Evolutionary conservation across 2,888 invertebrate species (phyloP).

Genomic region (Drosophila nigricruria): DNA sequence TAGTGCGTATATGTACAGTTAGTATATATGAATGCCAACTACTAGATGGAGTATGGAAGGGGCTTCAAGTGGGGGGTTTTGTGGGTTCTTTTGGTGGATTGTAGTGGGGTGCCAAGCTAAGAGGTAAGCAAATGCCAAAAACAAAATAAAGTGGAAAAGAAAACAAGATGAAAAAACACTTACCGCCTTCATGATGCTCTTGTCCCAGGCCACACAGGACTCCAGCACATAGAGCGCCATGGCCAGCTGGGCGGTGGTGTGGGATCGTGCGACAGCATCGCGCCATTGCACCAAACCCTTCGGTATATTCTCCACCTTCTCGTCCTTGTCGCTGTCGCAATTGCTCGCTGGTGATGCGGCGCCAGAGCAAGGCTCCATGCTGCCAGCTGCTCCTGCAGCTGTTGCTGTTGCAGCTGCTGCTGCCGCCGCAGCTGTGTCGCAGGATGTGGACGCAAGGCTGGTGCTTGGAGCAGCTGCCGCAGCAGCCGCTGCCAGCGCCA

Average conservation of each 20-base stretch:
- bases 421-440: conserved; percentile 39
- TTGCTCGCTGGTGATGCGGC: conserved; percentile 84
- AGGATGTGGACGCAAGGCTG: conserved; percentile 31
- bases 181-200: conserved; percentile 99
- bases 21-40: conserved; percentile 25
- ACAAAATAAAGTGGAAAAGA: neutral
- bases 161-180: conserved; percentile 86
- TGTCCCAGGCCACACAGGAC: conserved; percentile 98
- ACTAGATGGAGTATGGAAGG: conserved; percentile 15
- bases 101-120: conserved; percentile 54
- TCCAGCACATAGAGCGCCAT: conserved; percentile 96
- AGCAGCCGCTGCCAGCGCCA: conserved; percentile 81
- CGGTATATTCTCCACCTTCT: conserved; percentile 84
- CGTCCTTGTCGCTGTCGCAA: conserved; percentile 84
- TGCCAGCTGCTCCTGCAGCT: conserved; percentile 80
- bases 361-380: conserved; percentile 75
- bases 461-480: conserved; percentile 45
- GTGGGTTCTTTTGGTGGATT: neutral
- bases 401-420: conserved; percentile 69
- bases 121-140: conserved; percentile 41
- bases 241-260: conserved; percentile 95
- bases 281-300: conserved; percentile 94
- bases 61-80: neutral
- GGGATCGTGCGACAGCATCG: conserved; percentile 93
- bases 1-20: conserved; percentile 11